phyloP scores from a whole-genome alignment of 2,797 vertebrate species.

The Neosilurus mollespiculum region DNA sequence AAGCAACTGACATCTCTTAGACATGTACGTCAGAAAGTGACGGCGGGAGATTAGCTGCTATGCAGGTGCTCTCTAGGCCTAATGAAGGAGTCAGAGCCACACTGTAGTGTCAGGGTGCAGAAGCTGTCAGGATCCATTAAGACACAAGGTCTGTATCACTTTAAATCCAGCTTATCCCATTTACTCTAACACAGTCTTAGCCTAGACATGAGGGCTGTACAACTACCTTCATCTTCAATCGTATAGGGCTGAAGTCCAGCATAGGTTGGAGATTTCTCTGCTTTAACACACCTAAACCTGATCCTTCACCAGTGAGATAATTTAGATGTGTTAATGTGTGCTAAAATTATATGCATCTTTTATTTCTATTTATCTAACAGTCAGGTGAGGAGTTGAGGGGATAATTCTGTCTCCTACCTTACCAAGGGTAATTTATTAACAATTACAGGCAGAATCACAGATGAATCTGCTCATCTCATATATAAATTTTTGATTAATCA shows the following conservation, averaged over 20 bases:
- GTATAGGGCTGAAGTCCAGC: neutral
- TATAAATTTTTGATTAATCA: neutral
- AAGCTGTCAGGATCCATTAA: conserved; percentile 68
- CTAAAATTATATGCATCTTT: neutral
- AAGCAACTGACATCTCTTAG: conserved; percentile 20
- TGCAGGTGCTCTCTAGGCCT: conserved; percentile 19
- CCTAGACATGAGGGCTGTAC: conserved; percentile 11
- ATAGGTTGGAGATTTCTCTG: neutral
- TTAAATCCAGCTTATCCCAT: conserved; percentile 79
- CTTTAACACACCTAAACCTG: neutral
- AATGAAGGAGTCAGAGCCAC: conserved; percentile 46
- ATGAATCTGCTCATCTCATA: neutral
- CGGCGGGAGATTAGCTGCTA: conserved; percentile 19
- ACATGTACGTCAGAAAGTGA: conserved; percentile 39
- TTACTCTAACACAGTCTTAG: conserved; percentile 67
- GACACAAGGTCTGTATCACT: conserved; percentile 70
- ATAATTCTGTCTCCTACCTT: too few relatives aligned
- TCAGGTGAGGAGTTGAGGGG: too few relatives aligned
- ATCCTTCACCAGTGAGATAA: neutral
- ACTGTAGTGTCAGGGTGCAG: conserved; percentile 56
- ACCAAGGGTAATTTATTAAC: neutral
- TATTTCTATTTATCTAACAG: neutral
- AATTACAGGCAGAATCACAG: neutral
- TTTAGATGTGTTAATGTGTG: neutral
- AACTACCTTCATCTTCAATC: neutral